A percentile compares a stretch with the other conserved stretches of the same genome.
phyloP scores from a whole-genome alignment of 2,113 vertebrate genomes.

The Callithrix jacchus region DNA sequence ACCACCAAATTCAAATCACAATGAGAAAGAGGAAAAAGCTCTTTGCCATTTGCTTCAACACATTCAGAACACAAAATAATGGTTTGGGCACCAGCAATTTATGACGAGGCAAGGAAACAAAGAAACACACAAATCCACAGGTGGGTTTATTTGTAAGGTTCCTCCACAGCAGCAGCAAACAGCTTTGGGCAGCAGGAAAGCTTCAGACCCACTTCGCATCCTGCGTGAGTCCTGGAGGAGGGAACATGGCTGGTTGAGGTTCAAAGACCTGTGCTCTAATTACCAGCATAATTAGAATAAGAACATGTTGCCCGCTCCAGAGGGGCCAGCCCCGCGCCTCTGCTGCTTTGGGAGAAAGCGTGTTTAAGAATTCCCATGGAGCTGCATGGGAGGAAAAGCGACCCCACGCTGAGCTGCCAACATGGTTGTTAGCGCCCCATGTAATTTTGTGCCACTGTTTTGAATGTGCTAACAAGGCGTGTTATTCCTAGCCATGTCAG shows the following conservation, averaged over 20 bases:
- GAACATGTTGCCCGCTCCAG: not conserved
- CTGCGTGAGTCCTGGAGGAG: not conserved
- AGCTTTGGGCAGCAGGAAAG: not conserved
- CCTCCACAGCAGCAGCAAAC: not conserved
- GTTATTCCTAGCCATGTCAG: constrained; percentile 61
- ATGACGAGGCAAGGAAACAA: not conserved
- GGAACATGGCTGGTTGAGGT: not conserved
- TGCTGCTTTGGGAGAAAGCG: constrained; percentile 35
- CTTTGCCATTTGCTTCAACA: not conserved
- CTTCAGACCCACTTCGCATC: not conserved
- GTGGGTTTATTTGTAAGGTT: not conserved
- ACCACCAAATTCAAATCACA: not conserved
- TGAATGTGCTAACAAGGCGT: constrained; percentile 59
- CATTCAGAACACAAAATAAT: not conserved
- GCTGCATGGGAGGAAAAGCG: constrained; percentile 27
- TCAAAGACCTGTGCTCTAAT: constrained; percentile 62
- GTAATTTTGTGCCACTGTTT: constrained; percentile 53
- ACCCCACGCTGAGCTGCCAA: constrained; percentile 39
- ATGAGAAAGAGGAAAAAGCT: not conserved
- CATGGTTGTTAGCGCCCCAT: constrained; percentile 45
- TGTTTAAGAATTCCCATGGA: constrained; percentile 49
- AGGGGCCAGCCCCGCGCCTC: constrained; percentile 9
- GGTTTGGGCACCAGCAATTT: not conserved
- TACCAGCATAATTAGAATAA: constrained; percentile 46
- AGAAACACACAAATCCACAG: fast-evolving